A percentile compares a stretch with the other conserved stretches of the same genome.
Conservation (phyloP, 1,140 invertebrate genomes). For the Drosophila insularis region DNA sequence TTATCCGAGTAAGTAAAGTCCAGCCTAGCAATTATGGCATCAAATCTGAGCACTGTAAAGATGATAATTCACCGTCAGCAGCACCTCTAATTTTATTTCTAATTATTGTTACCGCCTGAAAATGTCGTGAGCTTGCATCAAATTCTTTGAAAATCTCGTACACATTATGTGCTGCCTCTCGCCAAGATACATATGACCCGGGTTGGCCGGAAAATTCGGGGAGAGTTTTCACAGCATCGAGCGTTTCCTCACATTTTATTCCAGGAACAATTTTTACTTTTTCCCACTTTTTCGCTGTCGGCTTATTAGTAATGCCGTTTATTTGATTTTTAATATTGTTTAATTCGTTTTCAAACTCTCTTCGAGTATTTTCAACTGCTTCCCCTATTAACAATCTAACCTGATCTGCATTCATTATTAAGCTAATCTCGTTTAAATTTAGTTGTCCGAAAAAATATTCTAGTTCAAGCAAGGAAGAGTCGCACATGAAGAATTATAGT, state of each 20-base stretch:
- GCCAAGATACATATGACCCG: too few relatives aligned
- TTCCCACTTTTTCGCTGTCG: background rate
- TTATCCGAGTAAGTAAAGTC: too few relatives aligned
- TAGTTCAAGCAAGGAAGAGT: background rate
- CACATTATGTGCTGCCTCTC: background rate
- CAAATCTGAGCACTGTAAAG: too few relatives aligned
- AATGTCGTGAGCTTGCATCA: background rate
- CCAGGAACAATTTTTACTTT: background rate
- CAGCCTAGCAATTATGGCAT: too few relatives aligned
- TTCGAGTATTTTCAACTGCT: background rate
- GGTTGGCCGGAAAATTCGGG: too few relatives aligned
- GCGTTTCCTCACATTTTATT: slow-evolving; percentile 2
- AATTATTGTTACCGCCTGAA: background rate
- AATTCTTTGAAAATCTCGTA: background rate
- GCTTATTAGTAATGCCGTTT: background rate
- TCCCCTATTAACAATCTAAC: background rate
- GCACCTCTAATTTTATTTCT: background rate
- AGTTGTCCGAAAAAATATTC: background rate
- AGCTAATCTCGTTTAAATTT: too few relatives aligned
- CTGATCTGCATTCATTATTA: background rate
- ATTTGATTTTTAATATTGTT: background rate
- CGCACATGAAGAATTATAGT: background rate
- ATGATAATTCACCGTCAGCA: too few relatives aligned
- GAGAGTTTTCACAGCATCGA: slow-evolving; percentile 7
- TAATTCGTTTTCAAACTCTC: background rate